A percentile compares a stretch with the other conserved stretches of the same genome.
phyloP scores from a whole-genome alignment of 92 coral and sea anemone genomes.

The Porites lobata region DNA sequence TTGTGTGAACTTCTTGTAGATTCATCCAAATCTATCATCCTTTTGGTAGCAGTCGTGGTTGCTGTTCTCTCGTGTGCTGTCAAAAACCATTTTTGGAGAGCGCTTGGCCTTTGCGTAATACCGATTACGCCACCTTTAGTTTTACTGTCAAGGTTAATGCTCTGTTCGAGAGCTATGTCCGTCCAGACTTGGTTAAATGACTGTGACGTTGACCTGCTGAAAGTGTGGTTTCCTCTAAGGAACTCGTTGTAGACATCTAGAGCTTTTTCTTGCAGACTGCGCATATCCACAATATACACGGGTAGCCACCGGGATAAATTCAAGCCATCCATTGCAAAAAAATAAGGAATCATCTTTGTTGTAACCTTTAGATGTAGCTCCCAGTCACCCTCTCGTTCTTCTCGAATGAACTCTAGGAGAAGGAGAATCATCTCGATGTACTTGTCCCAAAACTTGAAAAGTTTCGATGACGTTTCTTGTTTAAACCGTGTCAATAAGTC shows the following conservation, averaged over 20 bases:
- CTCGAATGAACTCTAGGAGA: constrained; percentile 63
- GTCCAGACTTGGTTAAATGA: constrained; percentile 61
- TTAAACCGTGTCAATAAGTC: constrained; percentile 16
- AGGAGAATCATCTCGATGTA: constrained; percentile 49
- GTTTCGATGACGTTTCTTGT: constrained; percentile 31
- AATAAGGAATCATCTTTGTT: constrained; percentile 62
- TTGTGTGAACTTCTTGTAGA: constrained; percentile 25
- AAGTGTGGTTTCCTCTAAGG: constrained; percentile 51
- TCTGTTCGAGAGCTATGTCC: constrained; percentile 65
- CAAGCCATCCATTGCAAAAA: constrained; percentile 48
- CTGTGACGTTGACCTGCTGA: constrained; percentile 52
- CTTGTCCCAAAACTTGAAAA: constrained; percentile 66
- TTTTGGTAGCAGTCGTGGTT: constrained; percentile 49
- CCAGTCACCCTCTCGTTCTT: constrained; percentile 61
- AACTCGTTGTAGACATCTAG: constrained; percentile 54
- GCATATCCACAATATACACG: constrained; percentile 53
- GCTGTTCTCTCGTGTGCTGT: constrained; percentile 46
- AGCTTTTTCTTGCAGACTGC: constrained; percentile 21
- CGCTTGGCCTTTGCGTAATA: constrained; percentile 57
- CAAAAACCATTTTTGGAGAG: constrained; percentile 44
- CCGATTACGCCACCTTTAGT: constrained; percentile 69
- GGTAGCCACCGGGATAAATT: constrained; percentile 79
- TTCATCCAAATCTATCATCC: constrained; percentile 38
- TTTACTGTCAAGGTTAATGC: constrained; percentile 65
- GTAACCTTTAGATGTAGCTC: constrained; percentile 51